Percentiles rank a stretch among this genome's conserved stretches.
These are phyloP conservation scores for Rhabdophis nuchalis DNA, from an alignment of 2,797 vertebrate genomes.

Conservation along the genomic window DNA sequence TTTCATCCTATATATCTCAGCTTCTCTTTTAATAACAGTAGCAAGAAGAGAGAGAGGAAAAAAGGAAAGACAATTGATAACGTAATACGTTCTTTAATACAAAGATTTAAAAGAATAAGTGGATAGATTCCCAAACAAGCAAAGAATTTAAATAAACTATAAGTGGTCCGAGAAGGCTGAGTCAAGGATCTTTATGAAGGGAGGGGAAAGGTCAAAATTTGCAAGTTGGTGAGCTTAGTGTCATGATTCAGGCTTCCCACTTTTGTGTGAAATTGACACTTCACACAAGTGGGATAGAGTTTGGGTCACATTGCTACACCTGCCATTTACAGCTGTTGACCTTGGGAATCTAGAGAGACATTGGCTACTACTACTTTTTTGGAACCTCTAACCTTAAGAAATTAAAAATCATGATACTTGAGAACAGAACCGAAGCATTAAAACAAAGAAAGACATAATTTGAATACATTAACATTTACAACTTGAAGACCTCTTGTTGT, in stretches of 20 bases:
- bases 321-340: background rate
- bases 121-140: accelerated
- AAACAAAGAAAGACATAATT: background rate
- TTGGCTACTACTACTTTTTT: background rate
- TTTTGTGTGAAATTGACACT: background rate
- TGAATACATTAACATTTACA: background rate
- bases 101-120: accelerated
- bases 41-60: background rate
- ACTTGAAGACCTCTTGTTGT: background rate
- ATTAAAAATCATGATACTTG: background rate
- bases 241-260: background rate
- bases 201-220: background rate
- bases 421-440: background rate
- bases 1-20: background rate
- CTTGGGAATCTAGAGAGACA: background rate
- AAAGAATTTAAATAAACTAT: background rate
- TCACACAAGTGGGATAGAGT: background rate
- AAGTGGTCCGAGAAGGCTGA: background rate
- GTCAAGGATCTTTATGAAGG: background rate
- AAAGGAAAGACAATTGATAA: background rate
- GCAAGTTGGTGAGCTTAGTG: background rate
- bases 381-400: background rate
- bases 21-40: background rate
- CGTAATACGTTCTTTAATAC: background rate
- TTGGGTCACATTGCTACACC: background rate